These are phyloP conservation scores for Anguilla rostrata DNA, from an alignment of 2,113 vertebrate genomes.

Conservation along the genomic window DNA sequence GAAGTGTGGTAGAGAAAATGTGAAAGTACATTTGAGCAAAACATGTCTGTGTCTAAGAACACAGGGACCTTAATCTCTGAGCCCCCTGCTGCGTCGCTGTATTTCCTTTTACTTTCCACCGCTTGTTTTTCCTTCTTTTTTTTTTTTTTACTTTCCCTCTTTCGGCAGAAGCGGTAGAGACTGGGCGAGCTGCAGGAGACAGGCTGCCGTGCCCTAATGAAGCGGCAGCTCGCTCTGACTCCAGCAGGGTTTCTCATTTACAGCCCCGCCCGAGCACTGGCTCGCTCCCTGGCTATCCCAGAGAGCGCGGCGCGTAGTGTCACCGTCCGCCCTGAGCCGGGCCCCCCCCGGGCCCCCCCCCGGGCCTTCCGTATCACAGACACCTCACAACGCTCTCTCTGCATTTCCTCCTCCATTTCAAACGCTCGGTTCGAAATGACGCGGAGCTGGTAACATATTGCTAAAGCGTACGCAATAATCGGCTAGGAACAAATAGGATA, in stretches of 20 bases:
- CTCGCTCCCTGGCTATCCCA: conserved; percentile 30
- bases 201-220: conserved; percentile 53
- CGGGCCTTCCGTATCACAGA: not conserved
- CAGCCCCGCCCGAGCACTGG: conserved; percentile 39
- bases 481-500: too few species aligned
- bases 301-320: not conserved
- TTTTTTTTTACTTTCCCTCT: conserved; percentile 12
- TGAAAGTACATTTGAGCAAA: not conserved
- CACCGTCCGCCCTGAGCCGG: not conserved
- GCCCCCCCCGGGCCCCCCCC: not conserved
- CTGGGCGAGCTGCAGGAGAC: conserved; percentile 27
- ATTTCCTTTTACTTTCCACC: not conserved
- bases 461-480: not conserved
- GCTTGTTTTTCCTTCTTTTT: not conserved
- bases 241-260: conserved; percentile 52
- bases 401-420: not conserved
- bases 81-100: conserved; percentile 10
- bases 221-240: conserved; percentile 45
- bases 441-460: not conserved
- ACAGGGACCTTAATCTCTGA: not conserved
- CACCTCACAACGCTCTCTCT: not conserved
- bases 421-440: not conserved
- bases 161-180: conserved; percentile 18
- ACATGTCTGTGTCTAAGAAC: not conserved
- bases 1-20: not conserved